Evolutionary conservation across 2,888 invertebrate species (phyloP).

Genomic region (Sinopyrophorus schimmeli): DNA sequence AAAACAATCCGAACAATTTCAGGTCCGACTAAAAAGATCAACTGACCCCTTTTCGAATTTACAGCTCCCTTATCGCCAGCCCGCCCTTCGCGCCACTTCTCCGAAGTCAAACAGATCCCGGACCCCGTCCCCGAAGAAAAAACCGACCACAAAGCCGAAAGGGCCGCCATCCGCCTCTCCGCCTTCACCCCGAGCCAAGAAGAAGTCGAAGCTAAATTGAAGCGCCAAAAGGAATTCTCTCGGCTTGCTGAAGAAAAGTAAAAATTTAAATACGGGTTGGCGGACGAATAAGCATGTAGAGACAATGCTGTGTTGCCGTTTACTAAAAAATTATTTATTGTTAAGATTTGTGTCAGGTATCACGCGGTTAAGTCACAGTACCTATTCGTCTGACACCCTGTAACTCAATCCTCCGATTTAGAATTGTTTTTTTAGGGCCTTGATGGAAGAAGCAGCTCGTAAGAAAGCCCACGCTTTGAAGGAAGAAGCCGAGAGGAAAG

Average conservation of each 20-base stretch:
- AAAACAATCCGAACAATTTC: neutral
- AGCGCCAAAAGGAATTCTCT: constrained; percentile 65
- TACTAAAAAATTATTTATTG: constrained; percentile 1
- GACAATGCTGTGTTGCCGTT: neutral
- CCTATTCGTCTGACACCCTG: too few species aligned
- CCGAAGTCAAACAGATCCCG: constrained; percentile 61
- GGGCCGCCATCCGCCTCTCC: constrained; percentile 55
- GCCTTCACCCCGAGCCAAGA: constrained; percentile 8
- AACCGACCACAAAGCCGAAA: constrained; percentile 64
- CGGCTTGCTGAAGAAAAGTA: constrained; percentile 66
- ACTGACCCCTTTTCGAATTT: constrained; percentile 21
- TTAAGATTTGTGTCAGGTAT: too few species aligned
- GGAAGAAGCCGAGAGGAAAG: constrained; percentile 55
- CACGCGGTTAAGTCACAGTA: too few species aligned
- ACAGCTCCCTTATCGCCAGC: constrained; percentile 62
- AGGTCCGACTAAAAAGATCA: neutral
- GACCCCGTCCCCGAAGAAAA: constrained; percentile 57
- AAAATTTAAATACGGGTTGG: constrained; percentile 26
- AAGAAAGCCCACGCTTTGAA: constrained; percentile 56
- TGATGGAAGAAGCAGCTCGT: constrained; percentile 62
- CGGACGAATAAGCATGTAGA: too few species aligned
- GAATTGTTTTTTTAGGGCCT: constrained; percentile 53
- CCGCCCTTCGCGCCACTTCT: constrained; percentile 72
- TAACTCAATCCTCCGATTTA: too few species aligned
- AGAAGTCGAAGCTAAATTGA: constrained; percentile 56